Base-by-base conservation (phyloP, 2,113 vertebrate genomes). In the Leptodactylus fuscus region DNA sequence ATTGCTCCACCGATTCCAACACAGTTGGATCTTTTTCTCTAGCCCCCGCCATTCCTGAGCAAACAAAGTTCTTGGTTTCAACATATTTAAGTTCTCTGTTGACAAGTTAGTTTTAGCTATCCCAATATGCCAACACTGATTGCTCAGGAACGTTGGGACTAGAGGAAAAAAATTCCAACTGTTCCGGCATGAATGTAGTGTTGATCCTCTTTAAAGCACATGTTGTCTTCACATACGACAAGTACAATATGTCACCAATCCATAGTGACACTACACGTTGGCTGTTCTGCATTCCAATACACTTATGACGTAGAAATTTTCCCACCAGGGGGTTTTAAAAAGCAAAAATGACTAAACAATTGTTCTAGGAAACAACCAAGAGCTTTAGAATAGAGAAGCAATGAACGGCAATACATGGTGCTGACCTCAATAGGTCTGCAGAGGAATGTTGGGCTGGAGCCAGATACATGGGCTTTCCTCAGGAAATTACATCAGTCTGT, bases 401-500 rank as follows among this genome's bases (percentile, higher is more conserved):
- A 15, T 11, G 10, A 41, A n/a, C 53, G 24, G 12, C 29, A 38
- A 36, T n/a, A 55, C 76, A 58, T 38, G 76, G 32, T 15, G 32
- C 32, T 22, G 76, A 58, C 49, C 16, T 58, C 51, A 58, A 41
- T 41, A 58, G 76, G 53, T 79, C 32, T 41, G 51, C 24, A 60
- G 12, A 46, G 75, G 76, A 85, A 85, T 85, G 83, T 58, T 80
- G 76, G 75, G 60, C 11, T 70, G 38, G 11, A 0, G 32, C 83
- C 83, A 78, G 67, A 55, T 18, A 2, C 76, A 80, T 16, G 83
- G 62, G 74, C 38, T 80, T 80, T 70, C 60, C 76, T 85, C 75
- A 58, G 83, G 83, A 85, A 80, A 85, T 85, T 34, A 80, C 83
- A 55, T 80, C 69, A 71, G n/a, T 29, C 60, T 53, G 67, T 58